A percentile compares a stretch with the other conserved stretches of the same genome.
Evolutionary conservation across 2,113 vertebrate species (phyloP).

Genomic region (Mesocricetus auratus): DNA sequence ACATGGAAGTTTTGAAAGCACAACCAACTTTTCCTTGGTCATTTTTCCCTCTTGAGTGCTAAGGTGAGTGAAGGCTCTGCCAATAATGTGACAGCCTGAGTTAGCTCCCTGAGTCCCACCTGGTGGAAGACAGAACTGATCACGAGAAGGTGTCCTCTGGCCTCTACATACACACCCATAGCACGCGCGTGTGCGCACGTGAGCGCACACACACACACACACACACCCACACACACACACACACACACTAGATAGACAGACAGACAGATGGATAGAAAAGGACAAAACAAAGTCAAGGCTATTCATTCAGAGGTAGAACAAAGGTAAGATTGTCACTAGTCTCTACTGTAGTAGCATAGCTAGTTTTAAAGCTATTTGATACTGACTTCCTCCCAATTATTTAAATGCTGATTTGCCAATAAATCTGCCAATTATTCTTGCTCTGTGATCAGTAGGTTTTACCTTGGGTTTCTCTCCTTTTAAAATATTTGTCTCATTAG

Average conservation of each 20-base stretch:
- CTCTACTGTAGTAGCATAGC: background rate
- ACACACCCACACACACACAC: no score
- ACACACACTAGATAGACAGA: background rate
- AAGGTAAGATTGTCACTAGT: background rate
- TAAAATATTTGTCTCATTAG: background rate
- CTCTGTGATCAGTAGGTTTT: background rate
- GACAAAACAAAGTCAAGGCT: background rate
- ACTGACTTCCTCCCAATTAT: background rate
- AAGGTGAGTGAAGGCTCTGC: background rate
- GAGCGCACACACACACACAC: background rate
- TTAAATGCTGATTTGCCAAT: background rate
- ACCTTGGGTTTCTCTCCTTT: background rate
- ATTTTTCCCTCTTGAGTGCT: conserved; percentile 7
- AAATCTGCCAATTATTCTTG: background rate
- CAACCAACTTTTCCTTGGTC: background rate
- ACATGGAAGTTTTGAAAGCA: background rate
- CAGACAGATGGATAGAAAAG: background rate
- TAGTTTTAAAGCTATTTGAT: background rate
- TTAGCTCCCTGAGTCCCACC: no score
- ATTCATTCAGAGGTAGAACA: background rate
- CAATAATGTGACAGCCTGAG: background rate
- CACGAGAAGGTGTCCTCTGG: background rate
- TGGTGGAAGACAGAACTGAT: background rate
- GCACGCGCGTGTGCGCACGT: background rate
- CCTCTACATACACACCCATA: background rate